phyloP scores from a whole-genome alignment of 92 coral and sea anemone species.

The Palythoa grandiflora region DNA sequence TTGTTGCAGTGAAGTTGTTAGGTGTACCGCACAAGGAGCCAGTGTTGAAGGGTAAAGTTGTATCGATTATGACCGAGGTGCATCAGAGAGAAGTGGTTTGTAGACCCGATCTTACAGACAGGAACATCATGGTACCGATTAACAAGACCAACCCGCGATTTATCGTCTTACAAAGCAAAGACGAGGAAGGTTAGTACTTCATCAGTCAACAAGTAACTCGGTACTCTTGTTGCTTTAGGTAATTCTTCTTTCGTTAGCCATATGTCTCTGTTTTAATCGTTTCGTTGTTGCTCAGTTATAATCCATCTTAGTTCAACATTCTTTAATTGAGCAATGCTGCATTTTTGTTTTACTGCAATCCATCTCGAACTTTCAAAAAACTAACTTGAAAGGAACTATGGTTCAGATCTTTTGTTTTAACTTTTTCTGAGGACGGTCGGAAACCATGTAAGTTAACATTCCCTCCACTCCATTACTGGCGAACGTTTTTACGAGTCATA shows the following conservation, averaged over 20 bases:
- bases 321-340: not conserved
- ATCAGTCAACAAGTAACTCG: not conserved
- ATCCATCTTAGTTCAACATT: not conserved
- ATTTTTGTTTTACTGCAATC: not conserved
- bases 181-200: slow-evolving; percentile 56
- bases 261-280: no score
- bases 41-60: slow-evolving; percentile 78
- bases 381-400: no score
- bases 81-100: slow-evolving; percentile 87
- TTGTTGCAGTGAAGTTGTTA: slow-evolving; percentile 81
- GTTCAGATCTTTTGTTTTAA: no score
- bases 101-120: slow-evolving; percentile 74
- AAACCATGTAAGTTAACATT: no score
- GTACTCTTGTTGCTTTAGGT: not conserved
- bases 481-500: no score
- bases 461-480: no score
- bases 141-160: slow-evolving; percentile 85
- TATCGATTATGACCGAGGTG: slow-evolving; percentile 69
- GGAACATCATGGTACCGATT: slow-evolving; percentile 89
- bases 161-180: slow-evolving; percentile 84
- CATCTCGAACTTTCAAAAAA: not conserved
- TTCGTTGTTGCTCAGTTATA: no score
- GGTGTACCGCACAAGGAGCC: slow-evolving; percentile 10
- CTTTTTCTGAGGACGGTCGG: no score
- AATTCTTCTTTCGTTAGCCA: not conserved